These are phyloP conservation scores for Lepidurus packardi DNA, from an alignment of 1,140 invertebrate genomes.

Conservation along the genomic window DNA sequence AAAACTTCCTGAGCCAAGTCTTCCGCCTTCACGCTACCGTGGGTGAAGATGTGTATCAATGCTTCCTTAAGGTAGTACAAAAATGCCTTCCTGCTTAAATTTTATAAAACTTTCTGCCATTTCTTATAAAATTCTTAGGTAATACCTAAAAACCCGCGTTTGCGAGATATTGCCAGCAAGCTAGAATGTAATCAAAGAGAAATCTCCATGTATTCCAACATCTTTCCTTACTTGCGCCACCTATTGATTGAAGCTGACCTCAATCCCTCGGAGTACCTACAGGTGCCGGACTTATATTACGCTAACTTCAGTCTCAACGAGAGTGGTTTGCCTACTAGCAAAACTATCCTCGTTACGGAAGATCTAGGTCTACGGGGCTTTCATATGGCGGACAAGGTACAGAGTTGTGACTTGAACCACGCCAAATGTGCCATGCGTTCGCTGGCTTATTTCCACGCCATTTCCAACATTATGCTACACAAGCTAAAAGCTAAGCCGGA, in stretches of 20 bases:
- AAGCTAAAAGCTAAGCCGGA: background rate
- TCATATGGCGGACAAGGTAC: slow-evolving; percentile 27
- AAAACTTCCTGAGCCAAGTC: background rate
- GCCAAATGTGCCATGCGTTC: slow-evolving; percentile 21
- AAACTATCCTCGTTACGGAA: slow-evolving; percentile 28
- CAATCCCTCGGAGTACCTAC: background rate
- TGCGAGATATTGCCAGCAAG: background rate
- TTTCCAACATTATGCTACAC: background rate
- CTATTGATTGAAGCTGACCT: background rate
- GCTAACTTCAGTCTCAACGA: background rate
- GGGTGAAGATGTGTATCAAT: background rate
- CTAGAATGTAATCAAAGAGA: background rate
- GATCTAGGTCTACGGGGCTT: slow-evolving; percentile 26
- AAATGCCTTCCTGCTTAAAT: background rate
- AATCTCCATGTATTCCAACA: background rate
- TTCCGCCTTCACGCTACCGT: background rate
- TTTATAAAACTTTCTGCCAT: too few relatives aligned
- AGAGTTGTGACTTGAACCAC: slow-evolving; percentile 32
- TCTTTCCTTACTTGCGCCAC: background rate
- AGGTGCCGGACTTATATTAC: background rate
- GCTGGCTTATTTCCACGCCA: slow-evolving; percentile 32
- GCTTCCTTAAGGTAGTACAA: background rate
- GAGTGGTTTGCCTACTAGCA: background rate
- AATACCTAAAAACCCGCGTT: background rate
- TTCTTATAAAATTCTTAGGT: background rate